Evolutionary conservation across 2,888 invertebrate species (phyloP).

Genomic region (Eupithecia inturbata): DNA sequence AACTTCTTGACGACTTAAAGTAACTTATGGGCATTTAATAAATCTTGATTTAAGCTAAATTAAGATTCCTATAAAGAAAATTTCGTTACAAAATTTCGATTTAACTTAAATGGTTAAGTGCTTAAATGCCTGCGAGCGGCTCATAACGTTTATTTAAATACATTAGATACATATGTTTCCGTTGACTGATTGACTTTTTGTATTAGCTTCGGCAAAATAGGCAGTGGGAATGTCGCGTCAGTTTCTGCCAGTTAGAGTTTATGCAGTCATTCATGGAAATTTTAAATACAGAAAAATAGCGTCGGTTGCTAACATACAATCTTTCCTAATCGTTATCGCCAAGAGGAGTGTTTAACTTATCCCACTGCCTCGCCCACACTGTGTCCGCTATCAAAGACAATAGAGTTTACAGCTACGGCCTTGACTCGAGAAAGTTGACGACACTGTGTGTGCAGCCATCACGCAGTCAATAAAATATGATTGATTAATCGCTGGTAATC

Average conservation of each 20-base stretch:
- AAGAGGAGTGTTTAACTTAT: background rate
- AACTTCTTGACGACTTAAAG: background rate
- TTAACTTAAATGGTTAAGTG: background rate
- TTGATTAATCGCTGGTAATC: conserved; percentile 26
- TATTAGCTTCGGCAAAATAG: background rate
- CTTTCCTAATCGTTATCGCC: background rate
- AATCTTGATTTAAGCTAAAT: background rate
- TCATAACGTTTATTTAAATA: background rate
- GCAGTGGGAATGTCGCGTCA: no score
- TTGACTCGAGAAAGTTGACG: conserved; percentile 41
- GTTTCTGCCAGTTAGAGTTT: background rate
- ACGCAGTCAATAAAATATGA: conserved; percentile 28
- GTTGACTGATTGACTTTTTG: background rate
- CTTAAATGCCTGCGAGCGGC: background rate
- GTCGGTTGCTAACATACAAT: background rate
- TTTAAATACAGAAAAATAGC: background rate
- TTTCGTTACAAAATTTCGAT: background rate
- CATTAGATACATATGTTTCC: background rate
- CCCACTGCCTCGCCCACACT: conserved; percentile 31
- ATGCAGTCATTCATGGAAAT: background rate
- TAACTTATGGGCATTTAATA: background rate
- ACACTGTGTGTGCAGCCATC: conserved; percentile 32
- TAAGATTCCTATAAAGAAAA: background rate
- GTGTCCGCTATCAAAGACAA: conserved; percentile 39
- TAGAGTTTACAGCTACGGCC: conserved; percentile 36